Evolutionary conservation across 2,797 vertebrate species (phyloP), one percentile per base, ranked within the genome.

Genomic region (Phaenicophaeus curvirostris): DNA sequence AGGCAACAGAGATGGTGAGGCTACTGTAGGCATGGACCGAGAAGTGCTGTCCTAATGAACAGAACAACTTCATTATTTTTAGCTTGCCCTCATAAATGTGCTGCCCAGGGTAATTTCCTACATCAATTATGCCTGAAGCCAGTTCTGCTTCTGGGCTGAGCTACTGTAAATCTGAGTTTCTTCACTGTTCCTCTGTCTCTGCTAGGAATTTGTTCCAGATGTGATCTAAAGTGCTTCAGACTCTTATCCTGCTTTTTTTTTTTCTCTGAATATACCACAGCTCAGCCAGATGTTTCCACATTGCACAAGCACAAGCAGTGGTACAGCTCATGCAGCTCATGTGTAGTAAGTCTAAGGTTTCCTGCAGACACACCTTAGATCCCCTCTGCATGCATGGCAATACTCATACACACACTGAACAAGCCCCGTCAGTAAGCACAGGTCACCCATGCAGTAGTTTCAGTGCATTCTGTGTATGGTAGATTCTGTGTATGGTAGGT

Each of bases 401-500:
- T 13, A 21, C 8, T 8, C 2, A 1, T 25, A 7, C 31, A 20
- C 42, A 5, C 0, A 1, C 16, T 46, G 31, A 57, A 37, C 5
- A n/a, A 59, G 17, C 50, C 58, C 46, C 9, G 2, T 39, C 8
- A 54, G 21, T 31, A 72, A 37, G 50, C 41, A 11, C 1, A 6
- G 15, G 15, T 33, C 61, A 39, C 17, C 11, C 7, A 5, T 50
- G 13, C 23, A 58, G 37, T 13, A 13, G 27, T 44, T 72, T 53
- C 11, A 3, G 9, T 73, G 20, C 15, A 9, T 37, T 79, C 75
- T 91, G 33, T 9, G 2, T 35, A 1, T 2, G 1, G 33, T 19
- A 67, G 44, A 13, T 19, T 67, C 8, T n/a, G n/a, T n/a, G n/a
- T n/a, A n/a, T n/a, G n/a, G n/a, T n/a, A 13, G 50, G 13, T 72